Evolutionary conservation across 2,797 vertebrate genomes (phyloP), one percentile per base, ranked within the genome.

Genomic region (Micrastur ruficollis): DNA sequence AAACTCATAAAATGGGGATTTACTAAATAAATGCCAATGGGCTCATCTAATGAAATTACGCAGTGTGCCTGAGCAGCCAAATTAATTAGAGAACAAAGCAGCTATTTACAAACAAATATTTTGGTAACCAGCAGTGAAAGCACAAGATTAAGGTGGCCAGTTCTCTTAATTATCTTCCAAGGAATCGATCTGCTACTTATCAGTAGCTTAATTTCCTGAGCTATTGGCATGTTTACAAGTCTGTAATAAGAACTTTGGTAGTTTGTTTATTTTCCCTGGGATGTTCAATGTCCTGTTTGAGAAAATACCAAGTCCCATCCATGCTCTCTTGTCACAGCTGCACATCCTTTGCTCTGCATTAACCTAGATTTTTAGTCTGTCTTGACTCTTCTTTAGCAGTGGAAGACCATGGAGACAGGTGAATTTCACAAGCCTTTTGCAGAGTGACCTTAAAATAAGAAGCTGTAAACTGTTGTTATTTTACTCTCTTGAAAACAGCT

Each of bases 1-100:
- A 78, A 96, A 70, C 36, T 93, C 91, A 95, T 89, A 92, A 91
- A 88, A 78, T 19, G 8, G 22, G 52, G 81, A 92, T 95, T 95
- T 94, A 52, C 79, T 86, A 61, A 92, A 93, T 67, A 95, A 96
- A 95, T 93, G n/a, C 27, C 92, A 93, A 2, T 44, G 61, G 36
- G 56, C 8, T 65, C 21, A 38, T 81, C 42, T 65, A 44, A 94
- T 88, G 55, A 88, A 78, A 59, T 65, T 19, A 56, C 26, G 29
- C 36, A 32, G 10, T 44, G 18, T 49, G 36, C 27, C 34, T 26
- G 7, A 75, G 65, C 67, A 78, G 74, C 44, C 75, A 62, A 89
- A 85, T 91, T 92, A 92, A 86, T 71, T 90, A 83, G 46, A 42
- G 72, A 72, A 7, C 49, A 78, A 86, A 58, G 29, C 65, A 55